Conservation (phyloP, 2,113 vertebrate genomes). For the Sebastes schlegelii region DNA sequence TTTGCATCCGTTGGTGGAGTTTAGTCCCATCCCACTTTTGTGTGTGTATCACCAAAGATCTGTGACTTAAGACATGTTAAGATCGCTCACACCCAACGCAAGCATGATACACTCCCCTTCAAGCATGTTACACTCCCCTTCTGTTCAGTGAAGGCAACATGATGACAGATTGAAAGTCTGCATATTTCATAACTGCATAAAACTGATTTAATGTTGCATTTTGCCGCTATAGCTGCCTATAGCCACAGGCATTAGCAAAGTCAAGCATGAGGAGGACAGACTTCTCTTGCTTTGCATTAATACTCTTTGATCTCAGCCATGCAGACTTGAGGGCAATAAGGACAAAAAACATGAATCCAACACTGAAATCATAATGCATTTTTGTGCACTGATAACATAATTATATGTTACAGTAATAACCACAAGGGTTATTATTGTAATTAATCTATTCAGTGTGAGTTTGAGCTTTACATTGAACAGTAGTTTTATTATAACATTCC, state of each 20-base stretch:
- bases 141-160: neutral
- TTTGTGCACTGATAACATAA: neutral
- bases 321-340: too few relatives aligned
- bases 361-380: neutral
- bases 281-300: conserved; percentile 25
- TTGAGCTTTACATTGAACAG: neutral
- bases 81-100: neutral
- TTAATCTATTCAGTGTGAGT: neutral
- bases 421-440: neutral
- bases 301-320: conserved; percentile 6
- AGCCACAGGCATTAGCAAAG: neutral
- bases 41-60: conserved; percentile 25
- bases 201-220: neutral
- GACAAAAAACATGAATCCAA: neutral
- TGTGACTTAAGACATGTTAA: neutral
- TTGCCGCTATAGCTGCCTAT: neutral
- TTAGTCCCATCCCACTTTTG: conserved; percentile 43
- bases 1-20: conserved; percentile 39
- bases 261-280: neutral
- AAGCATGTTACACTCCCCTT: neutral
- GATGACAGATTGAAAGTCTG: neutral
- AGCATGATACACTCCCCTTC: neutral
- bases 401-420: neutral
- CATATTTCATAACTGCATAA: neutral
- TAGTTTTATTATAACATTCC: neutral